Conservation (phyloP, 2,113 vertebrate genomes). For the Acanthisitta chloris region DNA sequence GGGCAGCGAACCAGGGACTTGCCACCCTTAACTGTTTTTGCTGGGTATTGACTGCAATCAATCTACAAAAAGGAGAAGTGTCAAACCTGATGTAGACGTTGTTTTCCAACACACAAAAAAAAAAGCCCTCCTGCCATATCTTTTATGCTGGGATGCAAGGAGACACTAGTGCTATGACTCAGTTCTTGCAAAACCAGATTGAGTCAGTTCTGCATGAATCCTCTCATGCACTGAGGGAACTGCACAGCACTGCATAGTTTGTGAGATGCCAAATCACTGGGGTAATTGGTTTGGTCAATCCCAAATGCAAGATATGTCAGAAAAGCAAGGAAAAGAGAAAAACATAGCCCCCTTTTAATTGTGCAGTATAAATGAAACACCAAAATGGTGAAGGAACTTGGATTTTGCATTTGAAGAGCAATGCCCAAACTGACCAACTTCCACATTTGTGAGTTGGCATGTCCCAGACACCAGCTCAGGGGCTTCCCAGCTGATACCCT, state of each 20-base stretch:
- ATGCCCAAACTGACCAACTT: neutral
- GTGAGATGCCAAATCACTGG: neutral
- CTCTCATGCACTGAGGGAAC: neutral
- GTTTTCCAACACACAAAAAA: neutral
- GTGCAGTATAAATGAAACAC: neutral
- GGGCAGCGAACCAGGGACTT: neutral
- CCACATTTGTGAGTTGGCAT: neutral
- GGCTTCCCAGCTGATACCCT: neutral
- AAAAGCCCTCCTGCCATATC: neutral
- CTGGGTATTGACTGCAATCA: neutral
- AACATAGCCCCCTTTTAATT: neutral
- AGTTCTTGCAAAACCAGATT: neutral
- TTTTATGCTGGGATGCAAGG: neutral
- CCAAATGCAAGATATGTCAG: neutral
- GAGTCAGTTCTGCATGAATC: neutral
- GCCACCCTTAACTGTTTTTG: neutral
- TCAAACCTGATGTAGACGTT: neutral
- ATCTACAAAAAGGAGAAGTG: neutral
- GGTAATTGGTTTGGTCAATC: neutral
- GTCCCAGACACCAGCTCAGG: neutral
- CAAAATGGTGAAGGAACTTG: neutral
- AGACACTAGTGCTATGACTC: accelerated
- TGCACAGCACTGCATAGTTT: neutral
- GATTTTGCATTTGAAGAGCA: neutral
- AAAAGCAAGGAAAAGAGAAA: neutral